phyloP scores from a whole-genome alignment of 2,888 invertebrate genomes.

The Melinaea marsaeus region DNA sequence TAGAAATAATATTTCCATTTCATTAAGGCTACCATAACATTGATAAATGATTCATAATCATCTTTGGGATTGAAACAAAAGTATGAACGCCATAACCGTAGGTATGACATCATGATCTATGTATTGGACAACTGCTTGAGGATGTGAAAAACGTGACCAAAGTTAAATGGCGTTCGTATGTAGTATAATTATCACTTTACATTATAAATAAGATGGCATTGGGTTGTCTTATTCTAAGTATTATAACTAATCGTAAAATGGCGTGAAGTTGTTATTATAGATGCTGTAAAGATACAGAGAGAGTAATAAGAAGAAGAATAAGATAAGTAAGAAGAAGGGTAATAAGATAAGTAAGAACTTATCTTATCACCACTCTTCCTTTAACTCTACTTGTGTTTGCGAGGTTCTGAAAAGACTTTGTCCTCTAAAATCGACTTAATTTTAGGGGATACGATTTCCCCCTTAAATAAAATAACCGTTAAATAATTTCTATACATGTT shows the following conservation, averaged over 20 bases:
- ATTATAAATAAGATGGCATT: background rate
- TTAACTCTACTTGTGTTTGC: too few relatives aligned
- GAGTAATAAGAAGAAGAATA: too few relatives aligned
- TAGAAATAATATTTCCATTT: background rate
- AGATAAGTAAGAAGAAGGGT: too few relatives aligned
- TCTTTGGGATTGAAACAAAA: slow-evolving; percentile 11
- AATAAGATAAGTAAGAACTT: too few relatives aligned
- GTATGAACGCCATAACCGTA: slow-evolving; percentile 18
- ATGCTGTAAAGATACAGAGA: too few relatives aligned
- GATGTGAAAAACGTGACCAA: slow-evolving; percentile 30
- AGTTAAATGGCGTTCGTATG: slow-evolving; percentile 18
- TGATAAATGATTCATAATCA: slow-evolving; percentile 14
- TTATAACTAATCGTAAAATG: too few relatives aligned
- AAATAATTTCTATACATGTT: background rate
- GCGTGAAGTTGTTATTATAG: too few relatives aligned
- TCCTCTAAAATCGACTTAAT: too few relatives aligned
- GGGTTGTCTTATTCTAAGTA: too few relatives aligned
- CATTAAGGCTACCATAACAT: slow-evolving; percentile 18
- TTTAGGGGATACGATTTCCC: too few relatives aligned
- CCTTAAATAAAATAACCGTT: background rate
- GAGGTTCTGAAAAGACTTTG: too few relatives aligned
- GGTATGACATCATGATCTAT: slow-evolving; percentile 22
- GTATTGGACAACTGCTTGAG: slow-evolving; percentile 24
- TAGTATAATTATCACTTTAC: slow-evolving; percentile 21
- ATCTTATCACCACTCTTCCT: too few relatives aligned